A percentile compares a stretch with the other conserved stretches of the same genome.
Evolutionary conservation across 2,113 vertebrate species (phyloP).

Genomic region (Emydocephalus ijimae): DNA sequence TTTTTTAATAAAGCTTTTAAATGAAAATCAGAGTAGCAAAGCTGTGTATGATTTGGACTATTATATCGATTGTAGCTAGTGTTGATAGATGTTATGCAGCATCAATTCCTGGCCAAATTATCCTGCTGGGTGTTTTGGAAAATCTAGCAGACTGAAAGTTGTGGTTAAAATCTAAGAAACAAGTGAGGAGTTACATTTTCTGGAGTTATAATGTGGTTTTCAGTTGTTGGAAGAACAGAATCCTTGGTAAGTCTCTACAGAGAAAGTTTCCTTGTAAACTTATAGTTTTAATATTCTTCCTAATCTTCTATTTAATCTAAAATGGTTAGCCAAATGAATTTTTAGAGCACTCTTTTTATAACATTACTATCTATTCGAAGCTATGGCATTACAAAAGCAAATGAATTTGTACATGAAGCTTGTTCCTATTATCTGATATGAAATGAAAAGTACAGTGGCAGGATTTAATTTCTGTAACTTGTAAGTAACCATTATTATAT

Average conservation of each 20-base stretch:
- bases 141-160: constrained; percentile 60
- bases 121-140: constrained; percentile 50
- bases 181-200: constrained; percentile 54
- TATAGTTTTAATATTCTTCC: constrained; percentile 44
- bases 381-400: constrained; percentile 40
- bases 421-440: constrained; percentile 25
- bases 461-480: constrained; percentile 31
- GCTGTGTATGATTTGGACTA: constrained; percentile 63
- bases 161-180: constrained; percentile 53
- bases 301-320: constrained; percentile 53
- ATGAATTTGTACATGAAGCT: constrained; percentile 22
- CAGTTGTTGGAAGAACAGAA: constrained; percentile 87
- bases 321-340: constrained; percentile 56
- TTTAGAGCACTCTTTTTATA: constrained; percentile 21
- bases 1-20: constrained; percentile 60
- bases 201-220: constrained; percentile 89
- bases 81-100: constrained; percentile 59
- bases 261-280: constrained; percentile 51
- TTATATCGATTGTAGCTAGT: constrained; percentile 60
- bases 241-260: constrained; percentile 74
- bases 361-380: constrained; percentile 49
- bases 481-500: constrained; percentile 48
- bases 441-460: background rate
- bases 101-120: constrained; percentile 55
- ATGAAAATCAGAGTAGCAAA: constrained; percentile 57